Conservation (phyloP, 2,113 vertebrate genomes). For the Guaruba guarouba region DNA sequence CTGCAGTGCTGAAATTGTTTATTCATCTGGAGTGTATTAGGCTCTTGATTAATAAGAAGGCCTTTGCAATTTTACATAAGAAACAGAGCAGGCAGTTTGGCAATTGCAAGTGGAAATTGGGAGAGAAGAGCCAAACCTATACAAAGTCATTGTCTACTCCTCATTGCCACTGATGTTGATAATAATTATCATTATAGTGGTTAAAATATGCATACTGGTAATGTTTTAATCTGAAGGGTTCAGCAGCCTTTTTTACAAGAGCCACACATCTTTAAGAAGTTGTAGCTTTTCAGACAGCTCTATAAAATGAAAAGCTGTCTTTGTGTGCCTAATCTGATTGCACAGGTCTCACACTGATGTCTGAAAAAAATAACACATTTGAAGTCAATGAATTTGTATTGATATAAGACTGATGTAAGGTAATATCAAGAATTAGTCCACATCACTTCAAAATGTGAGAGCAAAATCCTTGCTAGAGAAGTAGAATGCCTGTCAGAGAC, state of each 20-base stretch:
- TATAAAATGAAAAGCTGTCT: not conserved
- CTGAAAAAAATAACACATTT: not conserved
- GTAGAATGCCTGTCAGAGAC: not conserved
- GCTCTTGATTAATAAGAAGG: slow-evolving; percentile 91
- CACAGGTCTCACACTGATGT: not conserved
- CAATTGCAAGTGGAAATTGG: slow-evolving; percentile 71
- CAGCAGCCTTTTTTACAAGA: not conserved
- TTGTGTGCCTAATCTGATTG: not conserved
- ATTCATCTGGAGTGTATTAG: slow-evolving; percentile 98
- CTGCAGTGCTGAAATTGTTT: slow-evolving; percentile 86
- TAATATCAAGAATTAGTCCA: not conserved
- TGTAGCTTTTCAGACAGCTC: not conserved
- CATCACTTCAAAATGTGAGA: not conserved
- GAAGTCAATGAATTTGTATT: not conserved
- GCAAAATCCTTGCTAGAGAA: not conserved
- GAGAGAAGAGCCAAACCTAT: slow-evolving; percentile 71
- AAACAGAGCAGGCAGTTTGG: slow-evolving; percentile 78
- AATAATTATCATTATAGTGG: slow-evolving; percentile 40
- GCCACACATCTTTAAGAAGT: not conserved
- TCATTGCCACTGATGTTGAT: slow-evolving; percentile 72
- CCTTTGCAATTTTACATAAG: slow-evolving; percentile 87
- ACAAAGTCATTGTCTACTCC: slow-evolving; percentile 41
- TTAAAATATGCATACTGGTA: not conserved
- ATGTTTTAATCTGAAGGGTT: not conserved
- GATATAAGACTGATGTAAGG: not conserved